Percentiles rank a stretch among this genome's conserved stretches.
Evolutionary conservation across 2,888 invertebrate genomes (phyloP).

Genomic region (Dolichomitus sp.): DNA sequence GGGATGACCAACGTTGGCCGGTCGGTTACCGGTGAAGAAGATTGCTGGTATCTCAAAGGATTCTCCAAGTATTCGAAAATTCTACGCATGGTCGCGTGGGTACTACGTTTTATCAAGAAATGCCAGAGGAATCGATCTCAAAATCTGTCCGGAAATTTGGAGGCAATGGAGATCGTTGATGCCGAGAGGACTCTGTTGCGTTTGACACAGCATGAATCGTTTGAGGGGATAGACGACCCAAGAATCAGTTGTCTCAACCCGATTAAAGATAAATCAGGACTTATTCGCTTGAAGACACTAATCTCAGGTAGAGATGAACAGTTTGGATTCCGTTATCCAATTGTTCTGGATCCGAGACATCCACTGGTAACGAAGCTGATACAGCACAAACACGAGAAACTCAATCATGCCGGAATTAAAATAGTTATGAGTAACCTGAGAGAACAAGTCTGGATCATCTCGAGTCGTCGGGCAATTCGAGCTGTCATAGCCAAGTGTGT

Average conservation of each 20-base stretch:
- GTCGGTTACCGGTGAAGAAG: background rate
- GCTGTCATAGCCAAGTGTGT: constrained; percentile 54
- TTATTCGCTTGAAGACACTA: constrained; percentile 68
- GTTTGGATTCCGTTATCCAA: constrained; percentile 71
- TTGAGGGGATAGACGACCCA: constrained; percentile 47
- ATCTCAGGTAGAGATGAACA: constrained; percentile 63
- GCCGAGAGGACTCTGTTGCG: constrained; percentile 57
- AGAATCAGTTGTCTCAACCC: constrained; percentile 41
- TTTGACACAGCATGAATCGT: constrained; percentile 55
- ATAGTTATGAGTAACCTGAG: constrained; percentile 57
- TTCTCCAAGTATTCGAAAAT: constrained; percentile 66
- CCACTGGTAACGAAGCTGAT: constrained; percentile 68
- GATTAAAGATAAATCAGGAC: constrained; percentile 60
- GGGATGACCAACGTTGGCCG: background rate
- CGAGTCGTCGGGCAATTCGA: constrained; percentile 43
- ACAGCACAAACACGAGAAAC: constrained; percentile 55
- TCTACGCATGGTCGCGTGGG: constrained; percentile 70
- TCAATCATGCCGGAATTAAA: constrained; percentile 64
- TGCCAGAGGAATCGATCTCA: constrained; percentile 41
- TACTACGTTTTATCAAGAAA: constrained; percentile 48
- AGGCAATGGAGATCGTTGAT: constrained; percentile 49
- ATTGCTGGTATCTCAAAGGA: constrained; percentile 22
- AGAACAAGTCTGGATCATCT: constrained; percentile 63
- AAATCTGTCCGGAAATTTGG: constrained; percentile 51
- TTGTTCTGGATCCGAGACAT: constrained; percentile 73